Percentiles rank a stretch among this genome's conserved stretches.
Evolutionary conservation across 2,888 invertebrate genomes (phyloP).

Genomic region (Pollenia labialis): DNA sequence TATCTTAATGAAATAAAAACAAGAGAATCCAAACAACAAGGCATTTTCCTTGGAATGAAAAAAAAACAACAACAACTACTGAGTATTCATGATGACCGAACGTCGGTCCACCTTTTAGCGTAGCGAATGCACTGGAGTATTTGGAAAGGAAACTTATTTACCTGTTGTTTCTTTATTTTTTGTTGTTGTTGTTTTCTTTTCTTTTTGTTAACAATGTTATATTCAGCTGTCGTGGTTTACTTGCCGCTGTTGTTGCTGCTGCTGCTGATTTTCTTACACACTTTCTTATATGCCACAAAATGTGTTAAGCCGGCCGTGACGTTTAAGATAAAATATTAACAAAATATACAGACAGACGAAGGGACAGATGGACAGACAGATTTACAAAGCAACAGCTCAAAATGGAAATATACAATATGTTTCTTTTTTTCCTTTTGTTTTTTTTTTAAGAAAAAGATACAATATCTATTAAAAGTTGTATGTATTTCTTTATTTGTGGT

Average conservation of each 20-base stretch:
- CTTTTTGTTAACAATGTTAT: constrained; percentile 28
- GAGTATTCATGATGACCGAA: constrained; percentile 1
- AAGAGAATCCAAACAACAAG: constrained; percentile 22
- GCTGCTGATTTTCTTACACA: constrained; percentile 47
- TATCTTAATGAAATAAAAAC: constrained; percentile 63
- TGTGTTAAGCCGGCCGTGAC: constrained; percentile 73
- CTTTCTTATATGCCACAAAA: constrained; percentile 62
- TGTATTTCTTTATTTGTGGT: constrained; percentile 69
- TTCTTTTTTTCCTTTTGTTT: not conserved
- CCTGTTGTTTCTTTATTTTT: constrained; percentile 56
- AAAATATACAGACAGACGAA: constrained; percentile 7
- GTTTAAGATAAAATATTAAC: constrained; percentile 65
- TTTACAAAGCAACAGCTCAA: constrained; percentile 6
- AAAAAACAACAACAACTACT: constrained; percentile 6
- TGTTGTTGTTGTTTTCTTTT: not conserved
- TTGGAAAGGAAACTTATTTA: constrained; percentile 52
- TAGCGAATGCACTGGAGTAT: constrained; percentile 30
- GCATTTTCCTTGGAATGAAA: not conserved
- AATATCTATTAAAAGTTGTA: not conserved
- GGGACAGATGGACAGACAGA: constrained; percentile 2
- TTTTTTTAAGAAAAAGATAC: constrained; percentile 10
- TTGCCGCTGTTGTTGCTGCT: constrained; percentile 24
- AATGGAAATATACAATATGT: constrained; percentile 15
- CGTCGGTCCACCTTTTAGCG: constrained; percentile 27
- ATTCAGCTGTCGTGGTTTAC: constrained; percentile 50